Conservation (phyloP, 2,113 vertebrate genomes). For the Menidia beryllina region DNA sequence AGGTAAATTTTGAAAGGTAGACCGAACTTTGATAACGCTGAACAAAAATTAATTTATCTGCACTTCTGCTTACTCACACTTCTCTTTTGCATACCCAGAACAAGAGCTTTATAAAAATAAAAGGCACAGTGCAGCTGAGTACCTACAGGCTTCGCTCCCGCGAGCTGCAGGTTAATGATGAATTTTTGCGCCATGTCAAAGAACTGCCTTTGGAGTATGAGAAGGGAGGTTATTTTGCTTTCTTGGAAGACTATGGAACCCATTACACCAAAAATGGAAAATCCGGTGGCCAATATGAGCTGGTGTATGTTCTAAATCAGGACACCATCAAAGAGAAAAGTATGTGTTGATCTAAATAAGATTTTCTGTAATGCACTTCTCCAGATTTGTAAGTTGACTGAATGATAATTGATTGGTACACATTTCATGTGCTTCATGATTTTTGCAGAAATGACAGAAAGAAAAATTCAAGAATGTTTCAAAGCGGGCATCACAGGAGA, state of each 20-base stretch:
- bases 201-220: conserved; percentile 86
- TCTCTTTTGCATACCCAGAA: conserved; percentile 49
- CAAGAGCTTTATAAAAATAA: conserved; percentile 81
- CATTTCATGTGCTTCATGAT: neutral
- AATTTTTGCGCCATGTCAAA: conserved; percentile 85
- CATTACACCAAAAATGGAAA: conserved; percentile 88
- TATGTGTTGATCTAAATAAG: conserved; percentile 58
- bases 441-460: conserved; percentile 80
- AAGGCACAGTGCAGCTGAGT: conserved; percentile 86
- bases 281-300: conserved; percentile 89
- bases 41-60: neutral
- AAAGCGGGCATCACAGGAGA: conserved; percentile 62
- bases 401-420: neutral
- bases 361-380: neutral
- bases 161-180: conserved; percentile 72
- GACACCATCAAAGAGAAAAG: conserved; percentile 70
- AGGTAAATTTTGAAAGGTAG: conserved; percentile 71
- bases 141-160: conserved; percentile 86
- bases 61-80: conserved; percentile 4
- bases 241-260: conserved; percentile 93
- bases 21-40: neutral
- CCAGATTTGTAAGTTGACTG: neutral
- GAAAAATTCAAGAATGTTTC: conserved; percentile 80
- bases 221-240: conserved; percentile 90
- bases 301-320: conserved; percentile 89